Base-by-base conservation (phyloP, 2,888 invertebrate genomes). In the Macrosiphum euphorbiae region DNA sequence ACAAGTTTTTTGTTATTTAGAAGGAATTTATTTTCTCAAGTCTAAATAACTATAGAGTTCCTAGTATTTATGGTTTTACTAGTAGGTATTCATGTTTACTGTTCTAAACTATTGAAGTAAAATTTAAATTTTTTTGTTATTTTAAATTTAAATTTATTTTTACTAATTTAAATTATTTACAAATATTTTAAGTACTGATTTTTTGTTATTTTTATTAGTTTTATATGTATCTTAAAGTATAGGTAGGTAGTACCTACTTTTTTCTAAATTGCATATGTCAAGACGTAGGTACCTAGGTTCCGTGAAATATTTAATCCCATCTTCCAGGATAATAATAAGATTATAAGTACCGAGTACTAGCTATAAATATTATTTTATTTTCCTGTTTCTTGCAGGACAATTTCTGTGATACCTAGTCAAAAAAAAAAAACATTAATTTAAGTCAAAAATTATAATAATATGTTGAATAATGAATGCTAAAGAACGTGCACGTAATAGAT, bases 401-500 rank as follows among this genome's bases (percentile, higher is more conserved):
- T 90, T 94, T 90, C 90, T 94, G 93, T 94, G 93, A 94, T 94
- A 90, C 50, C 90, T 94, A 94, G 86, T 94, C 90, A 90, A 94
- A 93, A 94, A 90, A 88, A 67, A 61, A 90, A 90, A 90, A 61
- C 58, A 90, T 94, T 90, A 90, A 94, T 90, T 94, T 94, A 90
- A 94, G 84, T 84, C 52, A 94, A 94, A 90, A 94, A 41, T 61
- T 84, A 61, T 94, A 85, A 85, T 85, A 85, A 94, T 90, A 90
- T 90, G 89, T 89, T 94, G 84, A 94, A 94, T 90, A 94, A 94
- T 94, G 93, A 94, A 90, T 90, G 8, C 93, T 86, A 94, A 94
- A 87, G 96, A 96, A 95, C 96, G 96, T 95, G 97, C 97, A 47
- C 96, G 97, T 94, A 96, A 97, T 95, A 96, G 97, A 95, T 97